phyloP scores from a whole-genome alignment of 2,888 invertebrate species.

The Chymomyza procnemis region DNA sequence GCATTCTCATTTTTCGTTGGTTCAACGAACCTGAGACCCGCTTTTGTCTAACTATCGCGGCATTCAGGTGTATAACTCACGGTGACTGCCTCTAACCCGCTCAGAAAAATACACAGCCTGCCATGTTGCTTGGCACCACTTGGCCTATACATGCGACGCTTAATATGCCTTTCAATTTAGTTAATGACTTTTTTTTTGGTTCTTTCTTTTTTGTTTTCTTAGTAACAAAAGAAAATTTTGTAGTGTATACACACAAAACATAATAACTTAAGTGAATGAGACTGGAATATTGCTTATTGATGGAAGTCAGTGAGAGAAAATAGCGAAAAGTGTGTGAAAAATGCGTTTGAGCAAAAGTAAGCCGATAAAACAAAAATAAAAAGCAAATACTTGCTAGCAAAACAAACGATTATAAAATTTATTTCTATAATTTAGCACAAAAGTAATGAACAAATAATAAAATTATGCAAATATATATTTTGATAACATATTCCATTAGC shows the following conservation, averaged over 20 bases:
- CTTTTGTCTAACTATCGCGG: constrained; percentile 11
- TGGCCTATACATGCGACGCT: constrained; percentile 9
- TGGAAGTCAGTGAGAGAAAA: neutral
- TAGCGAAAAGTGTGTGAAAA: constrained; percentile 19
- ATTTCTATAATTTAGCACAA: neutral
- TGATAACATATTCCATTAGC: constrained; percentile 40
- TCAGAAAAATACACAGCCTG: neutral
- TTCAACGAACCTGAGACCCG: constrained; percentile 56
- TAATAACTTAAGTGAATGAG: constrained; percentile 42
- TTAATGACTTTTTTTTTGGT: constrained; percentile 56
- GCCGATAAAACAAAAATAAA: neutral
- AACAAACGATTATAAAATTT: neutral
- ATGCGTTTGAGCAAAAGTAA: neutral
- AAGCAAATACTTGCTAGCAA: constrained; percentile 17
- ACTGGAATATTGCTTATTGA: constrained; percentile 38
- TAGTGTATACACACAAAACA: neutral
- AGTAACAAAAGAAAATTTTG: constrained; percentile 2
- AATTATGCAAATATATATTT: constrained; percentile 32
- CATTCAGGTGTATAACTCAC: constrained; percentile 40
- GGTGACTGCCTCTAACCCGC: constrained; percentile 1
- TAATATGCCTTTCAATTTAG: constrained; percentile 63
- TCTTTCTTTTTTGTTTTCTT: neutral
- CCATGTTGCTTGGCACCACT: neutral
- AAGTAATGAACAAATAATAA: constrained; percentile 33
- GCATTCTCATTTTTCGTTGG: constrained; percentile 36